Evolutionary conservation across 2,113 vertebrate species (phyloP), one percentile per base, ranked within the genome.

Genomic region (Rhodinocichla rosea): DNA sequence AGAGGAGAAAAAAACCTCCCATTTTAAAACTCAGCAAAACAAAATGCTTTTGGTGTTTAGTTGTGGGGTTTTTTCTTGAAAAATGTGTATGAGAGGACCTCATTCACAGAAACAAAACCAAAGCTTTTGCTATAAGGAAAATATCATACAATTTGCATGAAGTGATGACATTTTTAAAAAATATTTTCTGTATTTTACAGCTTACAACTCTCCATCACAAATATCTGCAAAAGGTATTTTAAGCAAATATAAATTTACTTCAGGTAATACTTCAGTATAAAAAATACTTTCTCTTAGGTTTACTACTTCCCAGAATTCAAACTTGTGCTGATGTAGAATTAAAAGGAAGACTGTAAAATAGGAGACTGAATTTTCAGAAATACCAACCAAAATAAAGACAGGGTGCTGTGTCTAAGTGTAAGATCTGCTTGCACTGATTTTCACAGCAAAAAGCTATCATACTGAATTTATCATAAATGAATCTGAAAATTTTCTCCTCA

Each of bases 111-210:
- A 76, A 85, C 33, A 87, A 88, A 83, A 26, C 19, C 23, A 45
- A 77, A 83, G 28, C 22, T 73, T 80, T 83, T 22, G 14, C 85
- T 49, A 37, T 5, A 70, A 6, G 6, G n/a, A 87, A 88, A 24
- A 53, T 53, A 53, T 24, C 3, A 63, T 9, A 90, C 3, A 47
- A 83, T 64, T 60, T 63, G 42, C 68, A 56, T 30, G 7, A 86
- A 80, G 16, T 10, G 6, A 28, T 60, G 11, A 37, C 30, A 27
- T 28, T 50, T 76, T 62, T 16, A 5, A 3, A 94, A 94, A 94
- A 89, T 35, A 93, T 53, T 57, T 93, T 78, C 40, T 76, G 28
- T 53, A 82, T 64, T 83, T 93, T 83, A 92, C 33, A 88, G 40
- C 32, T 90, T 83, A 56, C 80, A 92, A 74, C 59, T 70, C 33